These are phyloP conservation scores for Danionella cerebrum DNA, from an alignment of 2,113 vertebrate genomes.

Conservation along the genomic window DNA sequence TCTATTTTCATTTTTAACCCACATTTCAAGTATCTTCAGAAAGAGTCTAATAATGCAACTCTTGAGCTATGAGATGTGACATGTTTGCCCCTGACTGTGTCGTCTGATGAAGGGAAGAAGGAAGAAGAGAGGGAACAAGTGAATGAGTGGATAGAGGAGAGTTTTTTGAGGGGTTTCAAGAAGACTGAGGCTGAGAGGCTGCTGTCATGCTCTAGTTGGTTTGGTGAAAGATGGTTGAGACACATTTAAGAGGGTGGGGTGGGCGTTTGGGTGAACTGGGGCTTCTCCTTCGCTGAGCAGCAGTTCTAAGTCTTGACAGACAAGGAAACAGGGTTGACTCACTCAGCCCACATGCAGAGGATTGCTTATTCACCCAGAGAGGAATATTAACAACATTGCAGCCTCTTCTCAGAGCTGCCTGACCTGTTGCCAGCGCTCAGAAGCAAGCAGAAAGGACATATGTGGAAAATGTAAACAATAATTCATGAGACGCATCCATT, in stretches of 20 bases:
- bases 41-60: conserved; percentile 1
- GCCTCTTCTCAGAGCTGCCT: not conserved
- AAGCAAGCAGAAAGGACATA: not conserved
- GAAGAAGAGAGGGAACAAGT: conserved; percentile 2
- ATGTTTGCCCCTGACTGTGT: conserved; percentile 11
- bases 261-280: conserved; percentile 7
- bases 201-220: conserved; percentile 34
- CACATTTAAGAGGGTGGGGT: conserved; percentile 21
- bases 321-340: conserved; percentile 4
- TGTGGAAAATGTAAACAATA: not conserved
- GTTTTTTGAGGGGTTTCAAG: conserved; percentile 11
- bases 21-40: conserved; percentile 4
- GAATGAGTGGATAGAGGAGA: not conserved
- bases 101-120: not conserved
- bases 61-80: conserved; percentile 10
- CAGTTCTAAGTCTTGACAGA: conserved; percentile 1
- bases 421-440: not conserved
- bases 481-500: not conserved
- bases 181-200: conserved; percentile 12
- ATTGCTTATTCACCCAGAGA: not conserved
- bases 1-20: not conserved
- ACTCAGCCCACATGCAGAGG: not conserved
- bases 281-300: conserved; percentile 21
- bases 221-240: conserved; percentile 24
- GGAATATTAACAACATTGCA: not conserved